Base-by-base conservation (phyloP, 2,888 invertebrate genomes). In the Allolobophora icterica region DNA sequence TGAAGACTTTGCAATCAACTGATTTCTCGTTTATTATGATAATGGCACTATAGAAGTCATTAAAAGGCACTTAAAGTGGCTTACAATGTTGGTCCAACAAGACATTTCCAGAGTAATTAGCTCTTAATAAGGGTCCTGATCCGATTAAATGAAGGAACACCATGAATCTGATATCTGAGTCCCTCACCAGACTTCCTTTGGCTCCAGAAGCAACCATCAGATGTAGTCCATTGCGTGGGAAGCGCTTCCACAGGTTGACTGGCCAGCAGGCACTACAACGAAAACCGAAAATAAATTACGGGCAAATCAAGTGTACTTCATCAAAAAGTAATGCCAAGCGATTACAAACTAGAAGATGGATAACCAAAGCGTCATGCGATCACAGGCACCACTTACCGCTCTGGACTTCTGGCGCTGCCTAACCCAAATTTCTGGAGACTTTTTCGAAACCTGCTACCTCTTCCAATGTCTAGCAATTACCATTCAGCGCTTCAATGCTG, bases 151-250 rank as follows among this genome's bases (percentile, higher is more conserved):
- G 71, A 71, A 71, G 71, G n/a, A 30, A n/a, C 0, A 71, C 11
- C 30, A 71, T n/a, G n/a, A n/a, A 71, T 71, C 71, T 30, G n/a
- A 71, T 71, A 8, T 71, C 71, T n/a, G 5, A n/a, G 30, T n/a
- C 71, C 30, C 95, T 95, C 93, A 96, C 99, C 91, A 97, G 97
- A 0, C 99, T 98, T n/a, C 99, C 99, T 95, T 99, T 99, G 0
- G 99, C 99, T 92, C 99, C 99, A 34, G 99, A 98, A 94, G 98
- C 97, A 0, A 99, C 99, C 99, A 99, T 99, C 93, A 99, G 95
- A 95, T 99, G 99, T n/a, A 99, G 96, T 96, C 99, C 99, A 95
- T 99, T 99, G 34, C 97, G 96, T 0, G 99, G 99, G 94, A 99
- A 99, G 93, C 97, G 97, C 92, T 97, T 97, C 17, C 98, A 95